Evolutionary conservation across 2,113 vertebrate genomes (phyloP).

Genomic region (Tragulus kanchil): DNA sequence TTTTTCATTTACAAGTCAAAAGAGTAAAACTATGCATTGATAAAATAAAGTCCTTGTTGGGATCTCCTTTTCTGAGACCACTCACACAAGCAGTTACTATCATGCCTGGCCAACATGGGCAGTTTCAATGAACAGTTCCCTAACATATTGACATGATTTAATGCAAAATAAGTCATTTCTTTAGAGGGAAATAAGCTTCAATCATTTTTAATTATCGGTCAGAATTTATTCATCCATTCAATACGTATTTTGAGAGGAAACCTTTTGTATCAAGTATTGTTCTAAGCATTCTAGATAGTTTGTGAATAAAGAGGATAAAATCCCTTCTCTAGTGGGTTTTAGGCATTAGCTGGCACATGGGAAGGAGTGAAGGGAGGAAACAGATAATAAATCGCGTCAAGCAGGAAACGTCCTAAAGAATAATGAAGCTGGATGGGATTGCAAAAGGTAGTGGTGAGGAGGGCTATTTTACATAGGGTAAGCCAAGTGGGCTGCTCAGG

Average conservation of each 20-base stretch:
- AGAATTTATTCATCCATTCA: neutral
- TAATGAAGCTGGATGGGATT: neutral
- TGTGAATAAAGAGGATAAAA: neutral
- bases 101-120: neutral
- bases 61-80: neutral
- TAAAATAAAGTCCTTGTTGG: neutral
- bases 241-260: neutral
- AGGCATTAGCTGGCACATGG: neutral
- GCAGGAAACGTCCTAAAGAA: neutral
- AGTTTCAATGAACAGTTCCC: neutral
- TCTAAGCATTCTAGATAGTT: neutral
- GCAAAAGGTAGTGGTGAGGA: neutral
- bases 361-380: neutral
- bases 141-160: neutral
- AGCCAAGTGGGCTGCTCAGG: neutral
- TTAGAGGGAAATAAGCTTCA: neutral
- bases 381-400: neutral
- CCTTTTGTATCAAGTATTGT: neutral
- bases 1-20: neutral
- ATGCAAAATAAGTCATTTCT: neutral
- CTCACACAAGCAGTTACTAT: neutral
- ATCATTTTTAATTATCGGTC: neutral
- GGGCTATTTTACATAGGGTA: fast-evolving
- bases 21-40: neutral
- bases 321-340: neutral